Evolutionary conservation across 2,113 vertebrate species (phyloP).

Genomic region (Tupaia chinensis): DNA sequence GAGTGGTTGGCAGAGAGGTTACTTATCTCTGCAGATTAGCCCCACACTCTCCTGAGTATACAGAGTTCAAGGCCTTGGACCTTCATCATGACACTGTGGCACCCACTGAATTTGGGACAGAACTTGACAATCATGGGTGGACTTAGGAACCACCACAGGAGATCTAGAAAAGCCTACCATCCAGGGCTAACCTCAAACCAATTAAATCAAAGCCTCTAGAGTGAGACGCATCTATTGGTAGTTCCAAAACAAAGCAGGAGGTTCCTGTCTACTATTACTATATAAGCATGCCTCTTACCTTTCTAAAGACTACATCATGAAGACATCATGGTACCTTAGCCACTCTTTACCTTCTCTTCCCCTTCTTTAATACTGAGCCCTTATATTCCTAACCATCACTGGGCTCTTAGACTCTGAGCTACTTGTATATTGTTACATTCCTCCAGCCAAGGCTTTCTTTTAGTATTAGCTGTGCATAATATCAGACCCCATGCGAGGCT

Average conservation of each 20-base stretch:
- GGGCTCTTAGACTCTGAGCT: not conserved
- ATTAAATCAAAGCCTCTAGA: not conserved
- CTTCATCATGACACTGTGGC: not conserved
- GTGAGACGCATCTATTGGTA: too few relatives aligned
- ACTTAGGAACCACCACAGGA: not conserved
- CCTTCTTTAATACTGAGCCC: not conserved
- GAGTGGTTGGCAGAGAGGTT: not conserved
- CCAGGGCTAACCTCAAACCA: not conserved
- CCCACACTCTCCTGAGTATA: too few relatives aligned
- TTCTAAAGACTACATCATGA: not conserved
- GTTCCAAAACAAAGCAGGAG: not conserved
- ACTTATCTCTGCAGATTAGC: not conserved
- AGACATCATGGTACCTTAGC: not conserved
- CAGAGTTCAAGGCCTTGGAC: not conserved
- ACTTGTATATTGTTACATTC: not conserved
- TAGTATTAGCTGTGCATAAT: not conserved
- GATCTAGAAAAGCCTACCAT: not conserved
- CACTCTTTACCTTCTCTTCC: not conserved
- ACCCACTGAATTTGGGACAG: not conserved
- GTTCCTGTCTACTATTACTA: too few relatives aligned
- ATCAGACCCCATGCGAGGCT: not conserved
- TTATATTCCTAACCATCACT: not conserved
- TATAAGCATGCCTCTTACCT: not conserved
- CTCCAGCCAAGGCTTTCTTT: not conserved
- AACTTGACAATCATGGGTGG: not conserved